A percentile compares a stretch with the other conserved stretches of the same genome.
phyloP scores from a whole-genome alignment of 2,888 invertebrate species.

The Sinohyriopsis cumingii region DNA sequence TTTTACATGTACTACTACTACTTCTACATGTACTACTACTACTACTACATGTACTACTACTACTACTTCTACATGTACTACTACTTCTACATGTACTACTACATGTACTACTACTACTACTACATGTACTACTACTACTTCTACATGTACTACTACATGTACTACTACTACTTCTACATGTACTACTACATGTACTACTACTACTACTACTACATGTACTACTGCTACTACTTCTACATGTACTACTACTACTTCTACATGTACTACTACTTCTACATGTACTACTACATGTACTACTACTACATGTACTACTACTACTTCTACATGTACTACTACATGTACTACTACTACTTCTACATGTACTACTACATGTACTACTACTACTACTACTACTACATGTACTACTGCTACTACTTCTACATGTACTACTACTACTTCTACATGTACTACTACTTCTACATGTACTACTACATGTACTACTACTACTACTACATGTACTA shows the following conservation, averaged over 20 bases:
- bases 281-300: background rate
- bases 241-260: conserved; percentile 5
- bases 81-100: conserved; percentile 2
- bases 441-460: conserved; percentile 9
- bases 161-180: conserved; percentile 1
- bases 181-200: background rate
- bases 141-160: background rate
- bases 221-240: conserved; percentile 3
- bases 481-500: conserved; percentile 5
- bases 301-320: background rate
- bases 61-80: conserved; percentile 5
- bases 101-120: conserved; percentile 6
- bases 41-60: conserved; percentile 5
- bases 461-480: conserved; percentile 5
- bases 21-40: conserved; percentile 2
- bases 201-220: conserved; percentile 8
- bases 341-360: conserved; percentile 4
- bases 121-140: conserved; percentile 3
- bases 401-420: conserved; percentile 4
- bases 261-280: conserved; percentile 1
- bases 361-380: background rate
- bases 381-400: conserved; percentile 9
- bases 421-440: background rate
- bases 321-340: conserved; percentile 5
- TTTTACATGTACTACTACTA: conserved; percentile 3